Conservation (phyloP, 2,797 vertebrate species). For the Tadarida brasiliensis region DNA sequence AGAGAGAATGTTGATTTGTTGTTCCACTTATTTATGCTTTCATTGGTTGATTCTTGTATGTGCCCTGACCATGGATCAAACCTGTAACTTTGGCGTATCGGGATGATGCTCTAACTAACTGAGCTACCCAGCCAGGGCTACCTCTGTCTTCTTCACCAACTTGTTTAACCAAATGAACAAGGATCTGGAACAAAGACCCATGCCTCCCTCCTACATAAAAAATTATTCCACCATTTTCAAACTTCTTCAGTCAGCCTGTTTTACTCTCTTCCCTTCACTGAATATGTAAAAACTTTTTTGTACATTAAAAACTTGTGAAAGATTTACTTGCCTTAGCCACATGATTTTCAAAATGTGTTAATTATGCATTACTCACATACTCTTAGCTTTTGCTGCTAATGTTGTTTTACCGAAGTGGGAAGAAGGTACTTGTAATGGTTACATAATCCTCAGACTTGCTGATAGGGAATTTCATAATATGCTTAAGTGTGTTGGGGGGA, state of each 20-base stretch:
- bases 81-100: background rate
- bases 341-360: conserved; percentile 63
- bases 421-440: conserved; percentile 48
- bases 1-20: background rate
- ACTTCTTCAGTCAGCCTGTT: conserved; percentile 35
- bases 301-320: conserved; percentile 62
- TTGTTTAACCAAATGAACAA: background rate
- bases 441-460: conserved; percentile 54
- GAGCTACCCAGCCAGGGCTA: background rate
- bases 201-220: conserved; percentile 14
- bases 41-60: background rate
- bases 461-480: conserved; percentile 32
- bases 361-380: conserved; percentile 61
- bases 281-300: conserved; percentile 58
- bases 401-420: conserved; percentile 35
- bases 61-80: background rate
- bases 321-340: conserved; percentile 40
- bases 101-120: background rate
- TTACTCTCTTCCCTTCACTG: conserved; percentile 27
- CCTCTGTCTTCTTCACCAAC: background rate
- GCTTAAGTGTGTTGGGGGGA: background rate
- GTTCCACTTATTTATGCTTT: background rate
- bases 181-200: background rate
- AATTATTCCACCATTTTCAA: background rate
- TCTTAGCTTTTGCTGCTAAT: conserved; percentile 68